Base-by-base conservation (phyloP, 2,797 vertebrate species). In the Anolis apletophallus region DNA sequence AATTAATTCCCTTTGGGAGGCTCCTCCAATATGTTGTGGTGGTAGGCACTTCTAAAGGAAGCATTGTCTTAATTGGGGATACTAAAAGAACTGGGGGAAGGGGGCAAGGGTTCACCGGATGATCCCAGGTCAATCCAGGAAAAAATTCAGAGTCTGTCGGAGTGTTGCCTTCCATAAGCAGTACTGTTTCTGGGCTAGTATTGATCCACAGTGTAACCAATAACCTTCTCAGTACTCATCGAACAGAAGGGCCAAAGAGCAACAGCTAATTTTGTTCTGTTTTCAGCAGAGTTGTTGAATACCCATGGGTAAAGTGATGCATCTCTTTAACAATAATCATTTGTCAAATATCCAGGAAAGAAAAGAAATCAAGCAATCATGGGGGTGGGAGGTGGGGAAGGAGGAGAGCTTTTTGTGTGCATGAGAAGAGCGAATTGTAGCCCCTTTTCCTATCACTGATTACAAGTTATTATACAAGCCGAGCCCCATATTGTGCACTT, bases 401-500 rank as follows among this genome's bases (percentile, higher is more conserved):
- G 84, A 88, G 84, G 84, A 88, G 84, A 90, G 81, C 55, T 83
- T 29, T 84, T 91, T 75, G 75, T 87, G 80, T 0, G 3, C 87
- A 83, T 64, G 88, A 90, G 83, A 92, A 92, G 91, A 93, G 88
- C 79, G 88, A 88, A 90, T 84, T 91, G 90, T 91, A 88, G 81
- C 83, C 78, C 87, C 88, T 84, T 92, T 72, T 90, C 87, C 85
- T 94, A 93, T 91, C 90, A 89, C 46, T 95, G n/a, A 89, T 92
- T 90, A 87, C 91, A 90, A 94, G 93, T 84, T 94, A 94, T 92
- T 92, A 89, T 75, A 85, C 82, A 89, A 94, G 93, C 93, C 57
- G 93, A 95, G 88, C 79, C 26, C 91, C 93, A 93, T 94, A 90
- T 90, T 94, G 95, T 94, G 92, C 93, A 93, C 95, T 95, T 95